Evolutionary conservation across 2,113 vertebrate species (phyloP).

Genomic region (Danio rerio): DNA sequence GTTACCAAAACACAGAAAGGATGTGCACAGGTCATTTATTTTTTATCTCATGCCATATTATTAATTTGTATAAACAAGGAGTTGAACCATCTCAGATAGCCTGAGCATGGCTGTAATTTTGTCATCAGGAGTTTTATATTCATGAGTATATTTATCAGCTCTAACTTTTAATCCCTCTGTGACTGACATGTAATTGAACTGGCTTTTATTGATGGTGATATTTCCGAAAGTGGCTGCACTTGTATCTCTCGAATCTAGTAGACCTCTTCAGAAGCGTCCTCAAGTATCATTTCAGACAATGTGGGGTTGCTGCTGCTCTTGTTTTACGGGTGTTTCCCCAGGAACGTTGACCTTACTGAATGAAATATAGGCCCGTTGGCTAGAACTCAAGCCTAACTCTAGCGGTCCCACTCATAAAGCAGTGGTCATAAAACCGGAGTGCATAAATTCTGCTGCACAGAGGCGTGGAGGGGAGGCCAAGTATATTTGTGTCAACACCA

Average conservation of each 20-base stretch:
- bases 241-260: conserved; percentile 27
- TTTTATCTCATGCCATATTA: conserved; percentile 28
- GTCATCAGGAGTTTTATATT: conserved; percentile 31
- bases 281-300: conserved; percentile 41
- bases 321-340: conserved; percentile 70
- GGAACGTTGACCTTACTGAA: conserved; percentile 75
- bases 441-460: conserved; percentile 77
- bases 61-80: conserved; percentile 33
- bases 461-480: conserved; percentile 68
- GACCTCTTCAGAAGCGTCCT: conserved; percentile 34
- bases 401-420: conserved; percentile 76
- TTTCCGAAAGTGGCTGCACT: conserved; percentile 27
- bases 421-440: conserved; percentile 77
- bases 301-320: conserved; percentile 44
- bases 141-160: conserved; percentile 43
- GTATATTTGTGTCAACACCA: conserved; percentile 82
- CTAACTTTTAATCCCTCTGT: conserved; percentile 40
- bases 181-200: conserved; percentile 42
- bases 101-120: conserved; percentile 19
- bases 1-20: conserved; percentile 21
- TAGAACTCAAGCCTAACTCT: conserved; percentile 74
- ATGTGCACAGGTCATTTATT: conserved; percentile 11
- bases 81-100: conserved; percentile 6
- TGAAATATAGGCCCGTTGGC: conserved; percentile 79
- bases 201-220: conserved; percentile 46